Percentiles rank a stretch among this genome's conserved stretches.
Evolutionary conservation across 2,797 vertebrate genomes (phyloP).

Genomic region (Enteromius mattozi): DNA sequence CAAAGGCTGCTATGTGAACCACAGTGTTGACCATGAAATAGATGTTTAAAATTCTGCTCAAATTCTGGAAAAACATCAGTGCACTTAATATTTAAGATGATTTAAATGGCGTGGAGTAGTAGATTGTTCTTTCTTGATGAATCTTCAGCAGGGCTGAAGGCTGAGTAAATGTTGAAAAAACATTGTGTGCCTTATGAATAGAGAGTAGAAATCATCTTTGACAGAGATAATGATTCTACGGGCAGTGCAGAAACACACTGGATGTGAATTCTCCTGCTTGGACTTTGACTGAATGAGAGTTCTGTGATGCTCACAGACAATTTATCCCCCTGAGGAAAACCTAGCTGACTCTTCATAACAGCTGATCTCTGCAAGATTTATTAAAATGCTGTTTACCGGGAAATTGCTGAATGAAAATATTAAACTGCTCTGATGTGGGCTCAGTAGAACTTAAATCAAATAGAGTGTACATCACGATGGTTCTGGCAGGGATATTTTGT

Average conservation of each 20-base stretch:
- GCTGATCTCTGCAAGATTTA: conserved; percentile 41
- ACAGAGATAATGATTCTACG: conserved; percentile 18
- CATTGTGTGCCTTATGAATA: neutral
- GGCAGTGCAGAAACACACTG: conserved; percentile 4
- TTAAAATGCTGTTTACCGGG: conserved; percentile 44
- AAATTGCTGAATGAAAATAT: conserved; percentile 50
- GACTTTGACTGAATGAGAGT: conserved; percentile 51
- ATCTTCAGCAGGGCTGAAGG: neutral
- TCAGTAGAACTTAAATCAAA: conserved; percentile 41
- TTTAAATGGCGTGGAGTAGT: neutral
- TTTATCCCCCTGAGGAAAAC: conserved; percentile 53
- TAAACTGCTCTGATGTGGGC: conserved; percentile 40
- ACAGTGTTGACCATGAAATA: conserved; percentile 4
- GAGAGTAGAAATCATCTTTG: conserved; percentile 12
- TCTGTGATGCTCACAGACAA: conserved; percentile 47
- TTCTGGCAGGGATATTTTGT: conserved; percentile 30
- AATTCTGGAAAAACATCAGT: neutral
- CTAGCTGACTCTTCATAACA: conserved; percentile 53
- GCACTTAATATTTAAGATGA: neutral
- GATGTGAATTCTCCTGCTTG: conserved; percentile 21
- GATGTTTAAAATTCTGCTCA: neutral
- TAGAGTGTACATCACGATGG: neutral
- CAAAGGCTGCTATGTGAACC: conserved; percentile 10
- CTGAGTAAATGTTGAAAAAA: conserved; percentile 18
- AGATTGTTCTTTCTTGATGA: neutral